These are phyloP conservation scores for Acleris holmiana DNA, from an alignment of 2,888 invertebrate genomes.

Conservation along the genomic window DNA sequence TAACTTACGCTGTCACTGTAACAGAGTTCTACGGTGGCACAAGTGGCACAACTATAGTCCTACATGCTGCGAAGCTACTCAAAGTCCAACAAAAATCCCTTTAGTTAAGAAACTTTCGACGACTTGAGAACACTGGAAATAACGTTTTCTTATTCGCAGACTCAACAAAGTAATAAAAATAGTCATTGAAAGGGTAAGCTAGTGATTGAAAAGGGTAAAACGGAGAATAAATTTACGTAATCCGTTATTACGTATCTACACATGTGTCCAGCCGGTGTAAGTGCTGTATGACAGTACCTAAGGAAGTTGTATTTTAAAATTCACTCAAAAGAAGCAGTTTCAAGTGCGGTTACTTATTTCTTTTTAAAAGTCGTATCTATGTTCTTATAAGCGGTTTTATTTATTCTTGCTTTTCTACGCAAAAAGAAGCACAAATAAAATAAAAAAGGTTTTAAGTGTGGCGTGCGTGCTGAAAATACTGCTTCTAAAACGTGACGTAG, in stretches of 20 bases:
- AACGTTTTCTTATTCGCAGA: conserved; percentile 34
- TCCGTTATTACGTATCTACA: conserved; percentile 27
- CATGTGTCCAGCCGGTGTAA: conserved; percentile 17
- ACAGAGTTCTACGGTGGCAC: too few species aligned
- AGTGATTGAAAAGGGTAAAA: conserved; percentile 36
- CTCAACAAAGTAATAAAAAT: conserved; percentile 36
- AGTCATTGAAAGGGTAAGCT: conserved; percentile 35
- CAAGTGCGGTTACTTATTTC: too few species aligned
- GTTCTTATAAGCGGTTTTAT: too few species aligned
- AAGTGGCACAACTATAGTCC: too few species aligned
- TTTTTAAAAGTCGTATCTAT: too few species aligned
- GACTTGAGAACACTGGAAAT: conserved; percentile 20
- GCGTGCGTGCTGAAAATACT: not conserved
- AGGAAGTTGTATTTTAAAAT: too few species aligned
- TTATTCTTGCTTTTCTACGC: too few species aligned
- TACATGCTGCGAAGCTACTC: not conserved
- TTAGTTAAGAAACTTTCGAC: conserved; percentile 7
- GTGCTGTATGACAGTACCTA: not conserved
- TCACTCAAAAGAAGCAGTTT: too few species aligned
- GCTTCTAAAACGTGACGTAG: not conserved
- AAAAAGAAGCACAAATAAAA: not conserved
- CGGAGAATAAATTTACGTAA: conserved; percentile 35
- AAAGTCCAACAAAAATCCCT: conserved; percentile 2
- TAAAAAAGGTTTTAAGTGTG: not conserved
- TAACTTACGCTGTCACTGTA: too few species aligned